Evolutionary conservation across 1,140 invertebrate species (phyloP).

Genomic region (Caenorhabditis tropicalis): DNA sequence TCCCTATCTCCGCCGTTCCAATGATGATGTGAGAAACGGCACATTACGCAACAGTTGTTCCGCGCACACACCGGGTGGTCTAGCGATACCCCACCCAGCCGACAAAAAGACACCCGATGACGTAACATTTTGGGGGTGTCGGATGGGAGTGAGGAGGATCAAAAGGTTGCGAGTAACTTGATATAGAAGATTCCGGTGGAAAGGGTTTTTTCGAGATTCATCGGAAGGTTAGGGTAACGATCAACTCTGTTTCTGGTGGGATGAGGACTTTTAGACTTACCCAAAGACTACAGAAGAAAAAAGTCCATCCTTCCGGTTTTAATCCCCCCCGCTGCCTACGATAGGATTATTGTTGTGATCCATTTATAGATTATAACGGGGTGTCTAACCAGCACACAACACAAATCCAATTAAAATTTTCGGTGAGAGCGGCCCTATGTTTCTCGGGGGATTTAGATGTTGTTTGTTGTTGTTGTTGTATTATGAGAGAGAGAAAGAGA

Average conservation of each 20-base stretch:
- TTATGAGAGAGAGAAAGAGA: not conserved
- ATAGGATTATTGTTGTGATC: not conserved
- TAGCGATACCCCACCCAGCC: not conserved
- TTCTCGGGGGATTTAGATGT: not conserved
- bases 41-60: not conserved
- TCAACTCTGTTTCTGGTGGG: too few species aligned
- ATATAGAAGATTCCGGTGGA: too few species aligned
- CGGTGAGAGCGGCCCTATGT: not conserved
- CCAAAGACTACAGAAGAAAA: not conserved
- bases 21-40: not conserved
- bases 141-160: not conserved
- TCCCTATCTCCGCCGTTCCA: not conserved
- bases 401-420: conserved; percentile 23
- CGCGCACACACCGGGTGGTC: not conserved
- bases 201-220: not conserved
- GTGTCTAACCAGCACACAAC: not conserved
- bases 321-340: not conserved
- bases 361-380: conserved; percentile 14
- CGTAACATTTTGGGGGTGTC: not conserved
- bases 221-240: not conserved
- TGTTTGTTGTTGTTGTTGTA: not conserved
- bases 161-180: not conserved
- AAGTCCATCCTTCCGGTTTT: not conserved
- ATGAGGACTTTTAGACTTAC: too few species aligned
- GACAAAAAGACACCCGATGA: not conserved